phyloP scores from a whole-genome alignment of 1,140 invertebrate species.

The Carposina sasakii region DNA sequence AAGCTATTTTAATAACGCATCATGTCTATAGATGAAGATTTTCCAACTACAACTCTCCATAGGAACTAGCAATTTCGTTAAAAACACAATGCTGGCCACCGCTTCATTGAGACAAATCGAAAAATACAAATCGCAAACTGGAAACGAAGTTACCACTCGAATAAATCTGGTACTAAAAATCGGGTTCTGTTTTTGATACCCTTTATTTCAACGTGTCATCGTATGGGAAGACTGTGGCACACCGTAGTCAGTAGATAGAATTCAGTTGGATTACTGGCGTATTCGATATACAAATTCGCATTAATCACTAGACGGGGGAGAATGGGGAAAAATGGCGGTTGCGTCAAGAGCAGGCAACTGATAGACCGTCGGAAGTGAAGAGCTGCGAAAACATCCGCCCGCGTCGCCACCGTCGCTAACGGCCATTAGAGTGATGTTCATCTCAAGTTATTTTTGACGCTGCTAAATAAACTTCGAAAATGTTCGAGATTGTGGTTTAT shows the following conservation, averaged over 20 bases:
- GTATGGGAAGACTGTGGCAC: no score
- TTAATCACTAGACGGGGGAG: conserved; percentile 32
- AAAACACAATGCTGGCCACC: background rate
- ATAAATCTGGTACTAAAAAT: conserved; percentile 29
- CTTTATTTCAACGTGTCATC: conserved; percentile 18
- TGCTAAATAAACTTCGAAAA: no score
- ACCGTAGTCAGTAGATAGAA: no score
- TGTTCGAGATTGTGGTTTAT: no score
- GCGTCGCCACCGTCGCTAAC: no score
- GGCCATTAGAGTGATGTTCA: no score
- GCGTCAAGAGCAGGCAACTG: conserved; percentile 27
- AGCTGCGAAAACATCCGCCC: conserved; percentile 32
- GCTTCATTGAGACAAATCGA: background rate
- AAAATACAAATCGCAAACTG: conserved; percentile 17
- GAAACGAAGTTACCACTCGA: conserved; percentile 29
- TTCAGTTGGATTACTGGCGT: no score
- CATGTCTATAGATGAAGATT: no score
- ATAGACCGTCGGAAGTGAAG: conserved; percentile 30
- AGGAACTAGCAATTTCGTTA: no score
- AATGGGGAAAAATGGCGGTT: conserved; percentile 26
- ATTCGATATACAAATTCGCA: conserved; percentile 32
- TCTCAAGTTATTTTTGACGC: no score
- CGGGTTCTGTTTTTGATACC: conserved; percentile 11
- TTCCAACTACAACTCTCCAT: no score
- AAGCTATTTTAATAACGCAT: no score